phyloP scores from a whole-genome alignment of 2,888 invertebrate genomes.

The Agrotis clavis region DNA sequence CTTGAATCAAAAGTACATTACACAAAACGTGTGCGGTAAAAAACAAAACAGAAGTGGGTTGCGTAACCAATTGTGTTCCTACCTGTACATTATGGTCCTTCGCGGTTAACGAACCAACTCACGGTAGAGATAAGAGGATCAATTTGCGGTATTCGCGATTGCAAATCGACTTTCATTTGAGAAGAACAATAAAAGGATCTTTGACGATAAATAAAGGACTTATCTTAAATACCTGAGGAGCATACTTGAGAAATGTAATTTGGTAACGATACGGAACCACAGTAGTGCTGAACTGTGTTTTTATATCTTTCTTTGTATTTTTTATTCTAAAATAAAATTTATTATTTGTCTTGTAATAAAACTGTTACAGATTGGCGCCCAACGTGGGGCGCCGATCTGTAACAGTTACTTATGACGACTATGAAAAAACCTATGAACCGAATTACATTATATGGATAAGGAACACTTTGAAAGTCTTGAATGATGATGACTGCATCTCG shows the following conservation, averaged over 20 bases:
- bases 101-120: slow-evolving; percentile 46
- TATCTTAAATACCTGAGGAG: slow-evolving; percentile 42
- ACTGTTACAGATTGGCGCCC: no score
- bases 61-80: slow-evolving; percentile 33
- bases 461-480: neutral
- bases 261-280: no score
- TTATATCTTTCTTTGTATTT: no score
- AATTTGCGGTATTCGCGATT: slow-evolving; percentile 49
- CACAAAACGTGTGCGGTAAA: slow-evolving; percentile 4
- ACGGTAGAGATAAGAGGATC: slow-evolving; percentile 45
- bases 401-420: neutral
- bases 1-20: slow-evolving; percentile 4
- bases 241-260: slow-evolving; percentile 7
- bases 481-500: neutral
- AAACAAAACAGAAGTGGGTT: slow-evolving; percentile 10
- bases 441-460: no score
- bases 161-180: slow-evolving; percentile 45
- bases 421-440: no score
- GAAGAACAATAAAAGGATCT: slow-evolving; percentile 51
- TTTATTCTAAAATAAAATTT: no score
- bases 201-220: slow-evolving; percentile 44
- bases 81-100: slow-evolving; percentile 34
- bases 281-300: no score
- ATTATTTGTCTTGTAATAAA: no score
- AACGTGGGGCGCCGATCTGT: no score